Conservation (phyloP, 64 coral and sea anemone species). For the Montipora cactus region DNA sequence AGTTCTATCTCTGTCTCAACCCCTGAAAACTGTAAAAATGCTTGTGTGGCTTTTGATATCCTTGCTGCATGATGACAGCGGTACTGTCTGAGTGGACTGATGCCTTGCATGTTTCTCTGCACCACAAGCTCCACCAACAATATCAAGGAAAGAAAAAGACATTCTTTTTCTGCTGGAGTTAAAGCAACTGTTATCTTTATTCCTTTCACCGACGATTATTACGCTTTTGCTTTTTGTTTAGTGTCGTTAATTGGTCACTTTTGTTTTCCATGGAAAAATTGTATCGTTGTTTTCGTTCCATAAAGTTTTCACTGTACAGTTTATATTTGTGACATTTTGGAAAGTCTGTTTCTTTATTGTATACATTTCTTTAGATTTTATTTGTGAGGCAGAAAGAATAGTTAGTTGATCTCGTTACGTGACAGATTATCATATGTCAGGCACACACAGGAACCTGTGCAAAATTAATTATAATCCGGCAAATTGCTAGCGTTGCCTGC, state of each 20-base stretch:
- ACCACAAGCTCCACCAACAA: background rate
- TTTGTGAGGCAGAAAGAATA: background rate
- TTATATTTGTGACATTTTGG: background rate
- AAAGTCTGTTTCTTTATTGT: background rate
- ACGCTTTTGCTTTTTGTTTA: background rate
- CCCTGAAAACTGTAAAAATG: background rate
- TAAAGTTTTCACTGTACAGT: background rate
- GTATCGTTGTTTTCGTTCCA: background rate
- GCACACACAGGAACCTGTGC: background rate
- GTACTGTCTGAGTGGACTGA: background rate
- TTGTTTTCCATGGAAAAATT: background rate
- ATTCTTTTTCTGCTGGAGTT: background rate
- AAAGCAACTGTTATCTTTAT: background rate
- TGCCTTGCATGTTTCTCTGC: background rate
- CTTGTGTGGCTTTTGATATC: background rate
- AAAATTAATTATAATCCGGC: no score
- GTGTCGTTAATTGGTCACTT: no score
- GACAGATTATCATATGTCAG: background rate
- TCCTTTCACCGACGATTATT: background rate
- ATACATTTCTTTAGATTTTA: background rate
- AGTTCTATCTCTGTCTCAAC: no score
- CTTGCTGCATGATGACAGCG: slow-evolving; percentile 21
- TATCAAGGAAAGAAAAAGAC: background rate
- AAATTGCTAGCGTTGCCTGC: no score
- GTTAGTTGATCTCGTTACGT: background rate